Evolutionary conservation across 2,888 invertebrate genomes (phyloP), one percentile per base, ranked within the genome.

Genomic region (Drosophila merina): DNA sequence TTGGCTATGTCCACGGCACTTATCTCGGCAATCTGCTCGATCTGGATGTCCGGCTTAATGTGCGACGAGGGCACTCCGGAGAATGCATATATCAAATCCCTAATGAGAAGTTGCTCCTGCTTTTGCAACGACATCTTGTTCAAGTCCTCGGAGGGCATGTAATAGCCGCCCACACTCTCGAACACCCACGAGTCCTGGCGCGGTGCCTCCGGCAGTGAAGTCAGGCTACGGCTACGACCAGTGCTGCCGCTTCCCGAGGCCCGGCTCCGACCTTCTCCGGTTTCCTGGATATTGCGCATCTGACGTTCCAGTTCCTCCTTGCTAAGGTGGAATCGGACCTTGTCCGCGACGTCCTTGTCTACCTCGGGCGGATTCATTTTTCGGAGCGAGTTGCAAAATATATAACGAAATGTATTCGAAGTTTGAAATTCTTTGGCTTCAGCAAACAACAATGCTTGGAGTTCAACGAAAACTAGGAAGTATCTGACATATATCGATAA

Each of bases 21-120:
- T 40, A 83, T 48, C n/a, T 57, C 20, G 0, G 57, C 31, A 3
- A 76, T 51, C 8, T 77, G 26, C 0, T 77, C 72, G 2, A 63
- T 0, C 0, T 54, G n/a, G 1, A 77, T 30, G 2, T 83, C 86
- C 2, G 78, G 70, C 0, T 48, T 66, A 0, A 84, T 78, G 48
- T 86, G 68, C 0, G 79, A 45, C 0, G 81, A 56, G 3, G 84
- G 84, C 4, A 84, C 84, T 0, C 84, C 84, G 1, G 86, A 83
- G 8, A 84, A 79, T 2, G 83, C 77, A 4, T 86, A 86, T 12
- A 84, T 86, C 0, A 84, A 55, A 62, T 84, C 71, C 0, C 81
- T 66, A 3, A 83, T 67, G 0, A 84, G 78, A 12, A 75, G 12
- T 10, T 70, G 52, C 36, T 86, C 84, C 62, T 84, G 84, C 6